Conservation (phyloP, 1,140 invertebrate species). For the Hycleus cichorii region DNA sequence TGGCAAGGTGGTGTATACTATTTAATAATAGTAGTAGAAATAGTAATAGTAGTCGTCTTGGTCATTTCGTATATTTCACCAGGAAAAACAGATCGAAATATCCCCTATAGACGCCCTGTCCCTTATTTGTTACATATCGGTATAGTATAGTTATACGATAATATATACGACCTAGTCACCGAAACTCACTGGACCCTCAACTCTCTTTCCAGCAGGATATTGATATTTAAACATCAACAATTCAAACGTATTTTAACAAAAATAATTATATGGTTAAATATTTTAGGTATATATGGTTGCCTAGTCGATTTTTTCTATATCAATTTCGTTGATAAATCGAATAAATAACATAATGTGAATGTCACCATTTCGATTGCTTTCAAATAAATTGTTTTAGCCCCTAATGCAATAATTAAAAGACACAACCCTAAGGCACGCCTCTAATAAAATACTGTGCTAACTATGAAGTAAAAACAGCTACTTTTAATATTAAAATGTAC, state of each 20-base stretch:
- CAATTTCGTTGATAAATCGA: not conserved
- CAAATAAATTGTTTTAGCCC: slow-evolving; percentile 11
- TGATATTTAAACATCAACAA: not conserved
- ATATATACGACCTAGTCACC: slow-evolving; percentile 29
- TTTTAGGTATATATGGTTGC: slow-evolving; percentile 6
- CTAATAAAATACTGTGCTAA: too few species aligned
- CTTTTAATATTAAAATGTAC: too few species aligned
- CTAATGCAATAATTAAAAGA: slow-evolving; percentile 11
- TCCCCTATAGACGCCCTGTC: slow-evolving; percentile 19
- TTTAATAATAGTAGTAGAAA: not conserved
- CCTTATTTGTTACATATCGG: slow-evolving; percentile 14
- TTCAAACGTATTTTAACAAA: too few species aligned
- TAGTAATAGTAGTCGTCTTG: slow-evolving; percentile 10
- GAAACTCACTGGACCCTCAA: too few species aligned
- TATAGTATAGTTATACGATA: slow-evolving; percentile 18
- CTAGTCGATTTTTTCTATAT: slow-evolving; percentile 2
- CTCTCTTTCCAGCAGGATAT: too few species aligned
- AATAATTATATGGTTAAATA: too few species aligned
- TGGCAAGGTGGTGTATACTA: slow-evolving; percentile 29
- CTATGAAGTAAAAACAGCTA: too few species aligned
- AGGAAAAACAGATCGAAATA: slow-evolving; percentile 8
- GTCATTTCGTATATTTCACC: slow-evolving; percentile 23
- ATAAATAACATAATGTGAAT: slow-evolving; percentile 6
- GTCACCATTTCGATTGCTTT: not conserved
- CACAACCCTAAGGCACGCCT: slow-evolving; percentile 7